Conservation (phyloP, 2,113 vertebrate species). For the Microcebus jonahi region DNA sequence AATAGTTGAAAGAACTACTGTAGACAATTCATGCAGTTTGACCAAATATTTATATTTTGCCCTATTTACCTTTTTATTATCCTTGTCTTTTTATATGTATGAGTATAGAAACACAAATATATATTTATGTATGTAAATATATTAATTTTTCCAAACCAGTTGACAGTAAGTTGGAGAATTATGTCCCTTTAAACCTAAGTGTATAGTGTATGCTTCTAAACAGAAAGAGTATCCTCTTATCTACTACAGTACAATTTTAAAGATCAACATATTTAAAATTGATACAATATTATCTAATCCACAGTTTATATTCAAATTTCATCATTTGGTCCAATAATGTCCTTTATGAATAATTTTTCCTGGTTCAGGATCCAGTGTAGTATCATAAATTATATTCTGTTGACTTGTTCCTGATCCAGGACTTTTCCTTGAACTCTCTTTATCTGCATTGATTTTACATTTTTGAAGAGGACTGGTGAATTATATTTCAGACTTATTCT, state of each 20-base stretch:
- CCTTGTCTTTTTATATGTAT: background rate
- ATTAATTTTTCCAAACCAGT: background rate
- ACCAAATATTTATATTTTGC: background rate
- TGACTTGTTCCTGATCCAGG: background rate
- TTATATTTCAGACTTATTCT: background rate
- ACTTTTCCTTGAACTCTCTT: background rate
- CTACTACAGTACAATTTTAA: background rate
- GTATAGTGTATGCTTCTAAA: background rate
- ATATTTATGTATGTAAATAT: background rate
- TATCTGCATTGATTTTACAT: background rate
- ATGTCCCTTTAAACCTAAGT: background rate
- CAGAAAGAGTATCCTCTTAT: accelerated
- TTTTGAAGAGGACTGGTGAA: background rate
- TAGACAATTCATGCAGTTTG: background rate
- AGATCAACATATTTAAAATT: background rate
- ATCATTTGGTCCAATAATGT: background rate
- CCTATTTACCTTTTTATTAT: background rate
- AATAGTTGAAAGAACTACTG: background rate
- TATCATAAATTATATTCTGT: background rate
- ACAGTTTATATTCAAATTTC: background rate
- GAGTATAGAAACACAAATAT: background rate
- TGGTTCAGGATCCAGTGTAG: background rate
- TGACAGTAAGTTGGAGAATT: background rate
- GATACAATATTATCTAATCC: background rate
- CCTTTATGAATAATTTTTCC: background rate